Evolutionary conservation across 2,888 invertebrate species (phyloP).

Genomic region (Scaptomyza parva): DNA sequence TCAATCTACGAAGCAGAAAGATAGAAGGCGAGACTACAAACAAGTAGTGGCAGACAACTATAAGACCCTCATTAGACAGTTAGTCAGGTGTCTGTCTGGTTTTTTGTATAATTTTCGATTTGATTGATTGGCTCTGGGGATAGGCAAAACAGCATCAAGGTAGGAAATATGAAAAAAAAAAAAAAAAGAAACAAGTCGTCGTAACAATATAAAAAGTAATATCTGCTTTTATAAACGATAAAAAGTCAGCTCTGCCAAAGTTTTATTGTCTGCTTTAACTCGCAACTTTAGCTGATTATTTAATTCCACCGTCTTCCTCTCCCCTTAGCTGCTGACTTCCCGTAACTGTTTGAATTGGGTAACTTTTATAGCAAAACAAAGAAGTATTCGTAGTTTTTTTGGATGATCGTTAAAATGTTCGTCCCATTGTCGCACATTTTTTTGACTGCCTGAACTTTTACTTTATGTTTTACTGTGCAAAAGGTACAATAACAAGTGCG

Average conservation of each 20-base stretch:
- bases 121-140: constrained; percentile 66
- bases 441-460: constrained; percentile 47
- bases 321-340: neutral
- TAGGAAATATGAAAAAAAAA: constrained; percentile 47
- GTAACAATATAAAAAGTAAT: constrained; percentile 15
- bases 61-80: constrained; percentile 3
- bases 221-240: constrained; percentile 3
- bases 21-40: constrained; percentile 5
- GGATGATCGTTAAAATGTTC: constrained; percentile 50
- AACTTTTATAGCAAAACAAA: constrained; percentile 33
- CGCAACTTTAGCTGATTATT: constrained; percentile 53
- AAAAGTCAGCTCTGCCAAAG: constrained; percentile 12
- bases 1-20: constrained; percentile 34
- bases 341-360: neutral
- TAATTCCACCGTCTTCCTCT: constrained; percentile 21
- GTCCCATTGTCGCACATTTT: constrained; percentile 25
- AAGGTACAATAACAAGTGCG: constrained; percentile 50
- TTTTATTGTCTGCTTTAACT: constrained; percentile 62
- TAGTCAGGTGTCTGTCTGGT: constrained; percentile 34
- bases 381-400: constrained; percentile 34
- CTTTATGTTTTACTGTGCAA: constrained; percentile 34
- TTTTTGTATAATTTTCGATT: constrained; percentile 64
- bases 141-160: constrained; percentile 30
- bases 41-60: neutral
- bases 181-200: no score